A percentile compares a stretch with the other conserved stretches of the same genome.
phyloP scores from a whole-genome alignment of 2,888 invertebrate genomes.

The Pristionchus exspectatus region DNA sequence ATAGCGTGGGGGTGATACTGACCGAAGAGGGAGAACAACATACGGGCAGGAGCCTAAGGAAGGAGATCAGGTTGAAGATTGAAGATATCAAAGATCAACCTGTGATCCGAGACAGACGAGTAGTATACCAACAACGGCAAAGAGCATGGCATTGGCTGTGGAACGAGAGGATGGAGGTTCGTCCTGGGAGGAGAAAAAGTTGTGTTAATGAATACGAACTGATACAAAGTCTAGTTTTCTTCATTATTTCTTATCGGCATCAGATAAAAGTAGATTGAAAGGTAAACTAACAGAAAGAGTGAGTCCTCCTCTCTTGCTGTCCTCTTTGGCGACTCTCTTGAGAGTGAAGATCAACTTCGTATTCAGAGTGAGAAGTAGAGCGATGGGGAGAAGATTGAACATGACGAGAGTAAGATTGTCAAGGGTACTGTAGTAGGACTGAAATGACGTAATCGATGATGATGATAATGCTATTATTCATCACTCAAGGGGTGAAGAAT shows the following conservation, averaged over 20 bases:
- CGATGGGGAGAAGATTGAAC: constrained; percentile 77
- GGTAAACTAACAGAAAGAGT: neutral
- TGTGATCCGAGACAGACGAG: constrained; percentile 78
- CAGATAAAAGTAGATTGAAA: neutral
- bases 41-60: constrained; percentile 73
- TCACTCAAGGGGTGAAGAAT: neutral
- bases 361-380: constrained; percentile 72
- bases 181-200: constrained; percentile 39
- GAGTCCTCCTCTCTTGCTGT: constrained; percentile 60
- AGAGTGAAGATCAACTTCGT: constrained; percentile 74
- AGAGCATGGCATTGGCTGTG: constrained; percentile 78
- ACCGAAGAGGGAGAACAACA: constrained; percentile 75
- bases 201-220: neutral
- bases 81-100: constrained; percentile 53
- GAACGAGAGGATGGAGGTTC: constrained; percentile 64
- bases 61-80: neutral
- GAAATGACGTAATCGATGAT: constrained; percentile 43
- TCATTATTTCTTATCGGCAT: no score
- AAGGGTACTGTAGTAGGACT: constrained; percentile 76
- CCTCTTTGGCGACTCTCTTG: constrained; percentile 73
- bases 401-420: constrained; percentile 73
- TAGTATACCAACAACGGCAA: constrained; percentile 77
- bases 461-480: neutral
- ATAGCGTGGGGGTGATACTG: constrained; percentile 74
- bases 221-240: neutral